Conservation (phyloP, 2,888 invertebrate species). For the Tetragonisca angustula region DNA sequence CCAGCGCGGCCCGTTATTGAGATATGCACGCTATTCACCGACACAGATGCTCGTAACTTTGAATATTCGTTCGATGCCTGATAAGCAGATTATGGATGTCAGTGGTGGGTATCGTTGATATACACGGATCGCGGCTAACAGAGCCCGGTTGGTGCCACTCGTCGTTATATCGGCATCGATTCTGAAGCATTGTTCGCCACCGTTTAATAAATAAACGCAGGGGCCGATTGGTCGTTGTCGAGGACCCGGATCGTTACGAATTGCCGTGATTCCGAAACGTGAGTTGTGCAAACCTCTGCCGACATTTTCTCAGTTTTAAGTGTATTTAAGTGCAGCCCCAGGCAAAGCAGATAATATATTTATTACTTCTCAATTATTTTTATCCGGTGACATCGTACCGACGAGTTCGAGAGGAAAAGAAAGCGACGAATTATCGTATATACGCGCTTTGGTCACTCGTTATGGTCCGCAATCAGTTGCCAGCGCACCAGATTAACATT, state of each 20-base stretch:
- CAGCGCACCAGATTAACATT: no score
- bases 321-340: no score
- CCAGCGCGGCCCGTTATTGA: conserved; percentile 27
- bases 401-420: no score
- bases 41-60: conserved; percentile 44
- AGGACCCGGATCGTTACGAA: background rate
- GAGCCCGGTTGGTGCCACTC: background rate
- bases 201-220: conserved; percentile 13
- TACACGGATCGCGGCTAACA: background rate
- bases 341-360: no score
- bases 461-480: no score
- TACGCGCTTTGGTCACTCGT: no score
- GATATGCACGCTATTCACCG: conserved; percentile 36
- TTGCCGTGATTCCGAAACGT: no score
- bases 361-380: no score
- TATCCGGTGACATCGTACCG: no score
- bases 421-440: no score
- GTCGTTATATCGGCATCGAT: conserved; percentile 1
- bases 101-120: conserved; percentile 15
- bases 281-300: no score
- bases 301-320: no score
- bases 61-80: conserved; percentile 31
- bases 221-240: conserved; percentile 1
- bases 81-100: conserved; percentile 50
- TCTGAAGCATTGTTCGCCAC: background rate